phyloP scores from a whole-genome alignment of 2,888 invertebrate genomes.

The Eulithis testata region DNA sequence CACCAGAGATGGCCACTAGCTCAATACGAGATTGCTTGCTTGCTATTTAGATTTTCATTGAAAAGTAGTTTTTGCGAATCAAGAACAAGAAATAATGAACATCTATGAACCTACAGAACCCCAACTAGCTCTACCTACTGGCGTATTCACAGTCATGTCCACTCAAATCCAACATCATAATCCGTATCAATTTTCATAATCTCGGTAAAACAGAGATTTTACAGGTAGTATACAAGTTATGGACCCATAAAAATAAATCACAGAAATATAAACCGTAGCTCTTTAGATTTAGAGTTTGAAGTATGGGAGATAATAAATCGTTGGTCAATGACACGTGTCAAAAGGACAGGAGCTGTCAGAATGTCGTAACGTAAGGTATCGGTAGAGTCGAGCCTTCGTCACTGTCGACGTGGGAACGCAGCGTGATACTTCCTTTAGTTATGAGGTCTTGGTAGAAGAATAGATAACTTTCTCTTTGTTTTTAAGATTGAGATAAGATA shows the following conservation, averaged over 20 bases:
- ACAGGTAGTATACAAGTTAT: constrained; percentile 34
- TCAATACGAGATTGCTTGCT: no score
- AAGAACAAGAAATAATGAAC: no score
- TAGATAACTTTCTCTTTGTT: constrained; percentile 25
- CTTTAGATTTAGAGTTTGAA: constrained; percentile 44
- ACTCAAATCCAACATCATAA: constrained; percentile 17
- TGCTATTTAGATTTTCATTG: no score
- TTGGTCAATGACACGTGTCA: constrained; percentile 71
- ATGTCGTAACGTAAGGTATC: constrained; percentile 77
- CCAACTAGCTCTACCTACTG: no score
- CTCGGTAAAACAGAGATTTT: constrained; percentile 33
- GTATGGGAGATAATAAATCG: constrained; percentile 51
- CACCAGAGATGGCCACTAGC: no score
- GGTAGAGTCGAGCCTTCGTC: constrained; percentile 57
- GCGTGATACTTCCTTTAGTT: constrained; percentile 40
- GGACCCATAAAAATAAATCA: constrained; percentile 42
- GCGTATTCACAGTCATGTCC: constrained; percentile 6
- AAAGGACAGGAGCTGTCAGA: constrained; percentile 72
- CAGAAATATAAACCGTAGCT: constrained; percentile 32
- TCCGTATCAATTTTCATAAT: constrained; percentile 36
- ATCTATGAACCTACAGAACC: no score
- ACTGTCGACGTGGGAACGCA: constrained; percentile 66
- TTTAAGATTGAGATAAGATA: neutral
- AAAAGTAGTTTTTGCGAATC: no score
- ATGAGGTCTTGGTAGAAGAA: constrained; percentile 38